Conservation (phyloP, 1,140 invertebrate species). For the Papilio polyxenes region DNA sequence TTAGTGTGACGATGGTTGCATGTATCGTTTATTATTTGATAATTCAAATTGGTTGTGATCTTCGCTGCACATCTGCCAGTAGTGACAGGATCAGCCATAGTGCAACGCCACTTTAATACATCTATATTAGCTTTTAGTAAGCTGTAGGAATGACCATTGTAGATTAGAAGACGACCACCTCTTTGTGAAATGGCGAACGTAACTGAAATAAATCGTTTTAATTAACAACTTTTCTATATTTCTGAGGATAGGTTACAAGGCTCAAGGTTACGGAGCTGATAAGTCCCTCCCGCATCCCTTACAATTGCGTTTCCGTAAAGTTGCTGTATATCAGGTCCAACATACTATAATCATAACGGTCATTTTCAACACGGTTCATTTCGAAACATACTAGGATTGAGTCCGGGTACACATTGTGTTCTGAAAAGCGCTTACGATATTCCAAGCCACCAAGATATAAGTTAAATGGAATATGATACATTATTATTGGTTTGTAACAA, state of each 20-base stretch:
- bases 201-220: slow-evolving; percentile 53
- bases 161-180: slow-evolving; percentile 57
- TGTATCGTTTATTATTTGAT: slow-evolving; percentile 48
- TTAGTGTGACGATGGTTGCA: slow-evolving; percentile 54
- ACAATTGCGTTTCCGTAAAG: too few species aligned
- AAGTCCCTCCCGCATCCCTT: too few species aligned
- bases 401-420: too few species aligned
- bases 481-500: too few species aligned
- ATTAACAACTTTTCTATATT: neutral
- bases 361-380: too few species aligned
- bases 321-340: too few species aligned
- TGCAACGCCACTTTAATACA: slow-evolving; percentile 57
- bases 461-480: too few species aligned
- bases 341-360: too few species aligned
- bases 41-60: slow-evolving; percentile 48
- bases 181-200: slow-evolving; percentile 59
- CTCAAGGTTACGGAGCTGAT: too few species aligned
- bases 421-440: too few species aligned
- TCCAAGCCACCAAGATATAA: too few species aligned
- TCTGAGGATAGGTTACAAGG: neutral
- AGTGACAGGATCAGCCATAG: slow-evolving; percentile 57
- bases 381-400: too few species aligned
- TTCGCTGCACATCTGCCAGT: slow-evolving; percentile 56
- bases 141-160: slow-evolving; percentile 61
- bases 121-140: slow-evolving; percentile 47